Evolutionary conservation across 2,113 vertebrate species (phyloP).

Genomic region (Sterrhoptilus dennistouni): DNA sequence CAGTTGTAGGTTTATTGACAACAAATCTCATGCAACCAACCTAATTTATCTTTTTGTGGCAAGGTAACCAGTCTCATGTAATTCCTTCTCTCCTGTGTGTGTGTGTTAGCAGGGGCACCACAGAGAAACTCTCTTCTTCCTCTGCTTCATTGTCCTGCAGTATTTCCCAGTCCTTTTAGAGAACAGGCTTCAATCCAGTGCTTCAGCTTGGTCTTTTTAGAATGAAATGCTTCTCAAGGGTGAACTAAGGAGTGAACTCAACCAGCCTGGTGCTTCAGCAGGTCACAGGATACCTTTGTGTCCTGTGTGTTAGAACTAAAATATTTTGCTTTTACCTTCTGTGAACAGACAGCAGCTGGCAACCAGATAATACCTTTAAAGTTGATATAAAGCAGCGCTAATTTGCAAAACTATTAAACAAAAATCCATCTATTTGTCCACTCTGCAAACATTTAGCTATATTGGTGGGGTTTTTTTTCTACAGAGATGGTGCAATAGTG

Average conservation of each 20-base stretch:
- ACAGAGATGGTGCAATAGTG: not conserved
- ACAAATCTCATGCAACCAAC: not conserved
- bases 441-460: not conserved
- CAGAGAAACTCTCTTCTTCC: not conserved
- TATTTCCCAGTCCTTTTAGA: not conserved
- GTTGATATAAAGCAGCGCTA: not conserved
- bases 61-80: not conserved
- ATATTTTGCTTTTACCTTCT: not conserved
- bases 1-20: not conserved
- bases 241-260: not conserved
- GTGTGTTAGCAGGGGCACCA: not conserved
- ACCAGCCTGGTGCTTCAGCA: not conserved
- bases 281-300: not conserved
- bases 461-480: not conserved
- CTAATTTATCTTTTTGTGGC: not conserved
- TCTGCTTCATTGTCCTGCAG: not conserved
- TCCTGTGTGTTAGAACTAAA: not conserved
- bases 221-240: not conserved
- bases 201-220: not conserved
- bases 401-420: not conserved
- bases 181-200: not conserved
- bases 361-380: not conserved
- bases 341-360: not conserved
- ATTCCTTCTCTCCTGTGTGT: fast-evolving
- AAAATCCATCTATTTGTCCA: not conserved